A percentile compares a stretch with the other conserved stretches of the same genome.
Evolutionary conservation across 2,888 invertebrate genomes (phyloP).

Genomic region (Galeruca laticollis): DNA sequence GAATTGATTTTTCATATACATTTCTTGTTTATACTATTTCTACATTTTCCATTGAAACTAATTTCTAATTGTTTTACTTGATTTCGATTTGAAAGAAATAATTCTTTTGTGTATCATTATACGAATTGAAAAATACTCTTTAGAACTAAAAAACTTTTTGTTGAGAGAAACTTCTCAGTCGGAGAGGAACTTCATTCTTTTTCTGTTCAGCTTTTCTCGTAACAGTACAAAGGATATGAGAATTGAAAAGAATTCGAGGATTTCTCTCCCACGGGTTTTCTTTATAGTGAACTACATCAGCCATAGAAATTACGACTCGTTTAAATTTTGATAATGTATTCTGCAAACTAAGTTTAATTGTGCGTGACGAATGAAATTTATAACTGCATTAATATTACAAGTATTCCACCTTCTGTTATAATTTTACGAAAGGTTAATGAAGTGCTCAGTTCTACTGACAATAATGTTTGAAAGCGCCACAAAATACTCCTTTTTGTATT

Average conservation of each 20-base stretch:
- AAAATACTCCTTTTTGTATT: no score
- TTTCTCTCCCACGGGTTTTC: background rate
- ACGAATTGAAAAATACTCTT: no score
- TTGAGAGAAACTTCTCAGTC: background rate
- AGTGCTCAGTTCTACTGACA: background rate
- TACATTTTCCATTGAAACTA: no score
- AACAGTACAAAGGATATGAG: background rate
- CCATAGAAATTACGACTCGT: background rate
- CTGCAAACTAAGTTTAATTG: background rate
- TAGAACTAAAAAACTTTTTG: background rate
- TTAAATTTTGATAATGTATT: background rate
- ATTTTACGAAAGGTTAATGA: background rate
- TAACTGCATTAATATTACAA: background rate
- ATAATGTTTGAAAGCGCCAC: no score
- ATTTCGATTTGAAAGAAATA: background rate
- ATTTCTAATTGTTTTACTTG: no score
- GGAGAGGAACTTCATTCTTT: background rate
- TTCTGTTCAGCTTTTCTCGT: background rate
- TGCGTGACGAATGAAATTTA: background rate
- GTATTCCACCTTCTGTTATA: background rate
- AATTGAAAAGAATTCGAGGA: background rate
- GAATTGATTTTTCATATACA: no score
- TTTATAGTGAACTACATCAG: background rate
- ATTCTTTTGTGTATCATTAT: background rate
- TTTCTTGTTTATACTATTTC: no score